Conservation (phyloP, 2,113 vertebrate species). For the Forbesichthys agassizii region DNA sequence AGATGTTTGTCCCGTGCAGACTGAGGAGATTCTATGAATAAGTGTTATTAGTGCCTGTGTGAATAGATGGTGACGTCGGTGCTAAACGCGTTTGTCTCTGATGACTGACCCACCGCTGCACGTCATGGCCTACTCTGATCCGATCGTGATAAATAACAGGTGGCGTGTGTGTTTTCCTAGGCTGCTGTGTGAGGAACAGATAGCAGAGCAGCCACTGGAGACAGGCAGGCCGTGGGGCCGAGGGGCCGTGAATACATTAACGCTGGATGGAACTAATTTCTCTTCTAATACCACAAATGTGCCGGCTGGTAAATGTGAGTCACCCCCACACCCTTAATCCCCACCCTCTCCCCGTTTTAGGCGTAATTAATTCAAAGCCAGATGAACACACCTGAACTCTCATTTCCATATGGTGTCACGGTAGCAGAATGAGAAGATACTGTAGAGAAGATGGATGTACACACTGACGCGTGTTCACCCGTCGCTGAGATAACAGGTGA, state of each 20-base stretch:
- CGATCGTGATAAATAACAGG: too few relatives aligned
- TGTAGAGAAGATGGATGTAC: too few relatives aligned
- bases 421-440: neutral
- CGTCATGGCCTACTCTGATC: neutral
- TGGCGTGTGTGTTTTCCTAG: too few relatives aligned
- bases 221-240: neutral
- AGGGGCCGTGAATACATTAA: constrained; percentile 14
- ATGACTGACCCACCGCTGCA: too few relatives aligned
- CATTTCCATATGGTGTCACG: constrained; percentile 4
- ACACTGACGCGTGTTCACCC: too few relatives aligned
- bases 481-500: too few relatives aligned
- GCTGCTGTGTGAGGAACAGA: neutral
- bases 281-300: constrained; percentile 1
- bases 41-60: too few relatives aligned
- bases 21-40: too few relatives aligned
- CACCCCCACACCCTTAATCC: neutral
- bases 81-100: too few relatives aligned
- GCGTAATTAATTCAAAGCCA: constrained; percentile 22
- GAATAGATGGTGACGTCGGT: too few relatives aligned
- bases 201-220: neutral
- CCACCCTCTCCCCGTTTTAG: neutral
- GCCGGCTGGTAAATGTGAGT: neutral
- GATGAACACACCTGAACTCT: constrained; percentile 15
- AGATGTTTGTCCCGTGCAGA: too few relatives aligned
- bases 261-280: constrained; percentile 5